Evolutionary conservation across 2,888 invertebrate species (phyloP).

Genomic region (Coelinius sp.): DNA sequence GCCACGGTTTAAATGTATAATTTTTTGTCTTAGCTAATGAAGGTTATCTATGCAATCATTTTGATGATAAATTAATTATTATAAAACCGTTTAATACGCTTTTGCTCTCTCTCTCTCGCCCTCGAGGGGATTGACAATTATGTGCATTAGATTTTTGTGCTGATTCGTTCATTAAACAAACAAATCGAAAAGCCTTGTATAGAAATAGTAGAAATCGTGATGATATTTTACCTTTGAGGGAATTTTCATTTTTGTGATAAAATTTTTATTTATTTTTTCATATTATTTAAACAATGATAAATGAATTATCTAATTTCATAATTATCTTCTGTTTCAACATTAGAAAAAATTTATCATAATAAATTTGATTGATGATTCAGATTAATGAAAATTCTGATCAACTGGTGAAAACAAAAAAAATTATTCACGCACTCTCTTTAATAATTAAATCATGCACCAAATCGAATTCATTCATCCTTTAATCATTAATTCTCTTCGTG

Average conservation of each 20-base stretch:
- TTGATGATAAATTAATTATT: neutral
- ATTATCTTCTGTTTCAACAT: neutral
- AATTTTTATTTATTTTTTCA: neutral
- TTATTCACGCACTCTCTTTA: constrained; percentile 63
- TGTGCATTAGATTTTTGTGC: constrained; percentile 19
- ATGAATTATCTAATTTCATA: neutral
- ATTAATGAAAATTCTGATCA: neutral
- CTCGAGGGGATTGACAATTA: neutral
- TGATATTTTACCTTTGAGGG: constrained; percentile 1
- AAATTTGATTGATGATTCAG: neutral
- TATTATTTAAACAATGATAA: neutral
- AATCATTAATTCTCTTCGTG: constrained; percentile 29
- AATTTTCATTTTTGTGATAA: neutral
- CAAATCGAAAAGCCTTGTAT: constrained; percentile 4
- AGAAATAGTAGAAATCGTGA: constrained; percentile 13
- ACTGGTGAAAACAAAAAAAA: neutral
- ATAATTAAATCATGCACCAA: constrained; percentile 68
- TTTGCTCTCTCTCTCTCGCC: neutral
- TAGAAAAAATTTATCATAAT: neutral
- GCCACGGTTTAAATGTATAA: neutral
- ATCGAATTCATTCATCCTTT: constrained; percentile 60
- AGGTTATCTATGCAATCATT: neutral
- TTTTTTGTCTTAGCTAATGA: neutral
- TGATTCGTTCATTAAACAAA: neutral
- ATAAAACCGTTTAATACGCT: constrained; percentile 7